These are phyloP conservation scores for Petrolisthes cinctipes DNA, from an alignment of 2,888 invertebrate species.

Conservation along the genomic window DNA sequence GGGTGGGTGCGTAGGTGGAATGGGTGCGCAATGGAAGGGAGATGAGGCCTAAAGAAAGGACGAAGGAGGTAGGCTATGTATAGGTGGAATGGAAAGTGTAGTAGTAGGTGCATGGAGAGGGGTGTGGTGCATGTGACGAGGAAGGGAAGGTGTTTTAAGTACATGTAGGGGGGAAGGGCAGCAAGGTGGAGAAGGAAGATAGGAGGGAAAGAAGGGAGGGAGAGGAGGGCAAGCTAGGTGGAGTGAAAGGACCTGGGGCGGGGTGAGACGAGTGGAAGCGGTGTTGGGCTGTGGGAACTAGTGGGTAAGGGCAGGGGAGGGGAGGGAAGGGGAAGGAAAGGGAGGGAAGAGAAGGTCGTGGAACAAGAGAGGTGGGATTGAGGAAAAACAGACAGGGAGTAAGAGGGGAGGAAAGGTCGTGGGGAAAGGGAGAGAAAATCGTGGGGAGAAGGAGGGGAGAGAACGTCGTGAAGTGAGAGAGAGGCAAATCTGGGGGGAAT, in stretches of 20 bases:
- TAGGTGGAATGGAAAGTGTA: background rate
- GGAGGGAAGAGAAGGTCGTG: background rate
- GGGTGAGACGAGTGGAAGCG: background rate
- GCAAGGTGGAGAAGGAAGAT: background rate
- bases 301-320: too few species aligned
- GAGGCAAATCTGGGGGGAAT: background rate
- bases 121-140: too few species aligned
- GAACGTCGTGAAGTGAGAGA: background rate
- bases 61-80: background rate
- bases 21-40: background rate
- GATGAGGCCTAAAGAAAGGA: background rate
- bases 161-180: background rate
- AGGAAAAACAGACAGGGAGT: background rate
- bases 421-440: background rate
- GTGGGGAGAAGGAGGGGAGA: background rate
- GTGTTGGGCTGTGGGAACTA: background rate
- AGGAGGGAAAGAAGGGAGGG: background rate
- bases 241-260: background rate
- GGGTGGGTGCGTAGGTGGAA: background rate
- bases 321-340: background rate
- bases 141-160: background rate
- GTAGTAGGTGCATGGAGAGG: background rate
- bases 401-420: background rate
- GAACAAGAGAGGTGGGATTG: background rate
- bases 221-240: background rate